Conservation (phyloP, 2,797 vertebrate species). For the Varecia variegata region DNA sequence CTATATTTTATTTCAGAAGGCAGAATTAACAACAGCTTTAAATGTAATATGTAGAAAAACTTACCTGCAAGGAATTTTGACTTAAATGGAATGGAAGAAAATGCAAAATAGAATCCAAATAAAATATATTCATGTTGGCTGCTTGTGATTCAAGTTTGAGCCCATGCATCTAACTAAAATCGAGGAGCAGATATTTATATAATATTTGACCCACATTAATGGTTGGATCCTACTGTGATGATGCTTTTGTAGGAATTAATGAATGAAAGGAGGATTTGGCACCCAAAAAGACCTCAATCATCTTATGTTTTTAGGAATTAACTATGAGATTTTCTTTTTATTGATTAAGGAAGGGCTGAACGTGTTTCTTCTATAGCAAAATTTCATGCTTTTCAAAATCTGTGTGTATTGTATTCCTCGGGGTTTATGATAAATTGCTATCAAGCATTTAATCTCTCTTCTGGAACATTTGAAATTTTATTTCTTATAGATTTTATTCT, state of each 20-base stretch:
- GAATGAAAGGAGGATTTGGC: background rate
- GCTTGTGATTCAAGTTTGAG: background rate
- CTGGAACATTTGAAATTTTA: background rate
- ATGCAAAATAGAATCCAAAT: background rate
- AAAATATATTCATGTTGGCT: background rate
- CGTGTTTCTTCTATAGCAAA: background rate
- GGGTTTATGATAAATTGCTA: background rate
- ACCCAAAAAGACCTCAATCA: background rate
- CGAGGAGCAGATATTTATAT: background rate
- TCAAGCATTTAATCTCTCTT: background rate
- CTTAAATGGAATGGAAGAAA: background rate
- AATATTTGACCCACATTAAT: background rate
- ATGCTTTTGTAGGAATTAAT: background rate
- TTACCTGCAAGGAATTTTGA: background rate
- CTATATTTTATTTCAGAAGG: background rate
- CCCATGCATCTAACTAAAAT: background rate
- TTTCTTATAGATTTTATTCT: background rate
- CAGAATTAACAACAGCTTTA: background rate
- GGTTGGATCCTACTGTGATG: background rate
- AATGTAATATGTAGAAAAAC: background rate
- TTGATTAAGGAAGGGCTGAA: background rate
- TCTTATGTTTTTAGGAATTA: background rate
- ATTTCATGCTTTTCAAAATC: background rate
- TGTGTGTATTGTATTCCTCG: background rate
- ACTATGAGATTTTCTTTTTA: background rate